Evolutionary conservation across 2,797 vertebrate species (phyloP).

Genomic region (Neosilurus hyrtlii): DNA sequence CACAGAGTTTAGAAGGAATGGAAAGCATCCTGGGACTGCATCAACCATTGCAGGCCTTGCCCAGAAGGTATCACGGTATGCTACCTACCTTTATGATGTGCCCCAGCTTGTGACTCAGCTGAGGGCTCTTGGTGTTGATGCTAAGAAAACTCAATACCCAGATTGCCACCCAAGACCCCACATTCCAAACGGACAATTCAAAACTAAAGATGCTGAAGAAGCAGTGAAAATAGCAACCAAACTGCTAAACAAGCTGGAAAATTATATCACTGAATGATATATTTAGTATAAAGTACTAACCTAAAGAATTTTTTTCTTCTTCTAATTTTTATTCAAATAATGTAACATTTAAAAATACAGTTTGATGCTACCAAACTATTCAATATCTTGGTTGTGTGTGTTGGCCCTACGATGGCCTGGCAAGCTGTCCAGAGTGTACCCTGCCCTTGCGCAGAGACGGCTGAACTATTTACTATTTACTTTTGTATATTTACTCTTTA

Average conservation of each 20-base stretch:
- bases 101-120: constrained; percentile 61
- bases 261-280: constrained; percentile 62
- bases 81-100: constrained; percentile 57
- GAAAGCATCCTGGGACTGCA: constrained; percentile 40
- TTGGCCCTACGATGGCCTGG: too few relatives aligned
- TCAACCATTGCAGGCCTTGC: constrained; percentile 64
- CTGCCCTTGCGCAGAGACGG: too few relatives aligned
- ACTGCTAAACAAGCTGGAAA: constrained; percentile 64
- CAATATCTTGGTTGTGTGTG: too few relatives aligned
- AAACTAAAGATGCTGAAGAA: constrained; percentile 52
- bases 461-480: neutral
- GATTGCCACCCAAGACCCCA: constrained; percentile 64
- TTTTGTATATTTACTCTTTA: too few relatives aligned
- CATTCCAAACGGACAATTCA: constrained; percentile 74
- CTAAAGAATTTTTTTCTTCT: neutral
- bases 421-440: too few relatives aligned
- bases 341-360: neutral
- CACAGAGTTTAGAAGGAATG: constrained; percentile 64
- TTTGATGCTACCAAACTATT: neutral
- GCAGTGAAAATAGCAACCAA: constrained; percentile 64
- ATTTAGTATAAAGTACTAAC: neutral
- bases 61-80: constrained; percentile 57
- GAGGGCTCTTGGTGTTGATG: constrained; percentile 66
- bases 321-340: neutral
- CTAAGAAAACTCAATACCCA: constrained; percentile 79